Evolutionary conservation across 2,888 invertebrate genomes (phyloP).

Genomic region (Dynastes maya): DNA sequence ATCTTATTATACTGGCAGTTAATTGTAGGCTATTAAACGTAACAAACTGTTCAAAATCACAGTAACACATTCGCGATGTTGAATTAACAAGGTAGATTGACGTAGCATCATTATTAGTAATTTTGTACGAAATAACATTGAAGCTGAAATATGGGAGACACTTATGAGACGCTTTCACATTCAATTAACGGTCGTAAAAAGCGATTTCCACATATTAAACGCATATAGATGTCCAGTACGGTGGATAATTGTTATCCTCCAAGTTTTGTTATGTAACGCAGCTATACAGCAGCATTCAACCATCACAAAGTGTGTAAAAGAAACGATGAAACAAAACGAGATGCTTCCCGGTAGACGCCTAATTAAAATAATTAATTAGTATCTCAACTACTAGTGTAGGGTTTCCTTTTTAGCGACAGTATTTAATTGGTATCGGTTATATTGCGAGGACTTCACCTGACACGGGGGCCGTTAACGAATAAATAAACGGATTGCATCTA

Average conservation of each 20-base stretch:
- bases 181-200: constrained; percentile 18
- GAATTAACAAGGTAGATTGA: neutral
- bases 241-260: neutral
- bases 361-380: constrained; percentile 33
- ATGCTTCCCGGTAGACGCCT: constrained; percentile 26
- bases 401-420: constrained; percentile 9
- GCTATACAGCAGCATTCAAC: neutral
- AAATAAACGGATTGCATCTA: constrained; percentile 20
- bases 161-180: constrained; percentile 14
- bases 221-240: neutral
- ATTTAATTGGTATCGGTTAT: constrained; percentile 17
- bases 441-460: constrained; percentile 7
- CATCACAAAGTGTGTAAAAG: neutral
- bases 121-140: constrained; percentile 4
- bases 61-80: neutral
- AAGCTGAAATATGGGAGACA: constrained; percentile 25
- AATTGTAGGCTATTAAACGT: constrained; percentile 17
- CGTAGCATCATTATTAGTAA: neutral
- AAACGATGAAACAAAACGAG: constrained; percentile 5
- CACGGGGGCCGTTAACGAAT: constrained; percentile 13
- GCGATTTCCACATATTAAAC: constrained; percentile 7
- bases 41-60: constrained; percentile 9
- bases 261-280: neutral
- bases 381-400: neutral
- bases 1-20: constrained; percentile 1